Evolutionary conservation across 2,797 vertebrate genomes (phyloP), one percentile per base, ranked within the genome.

Genomic region (Acrossocheilus wenchowensis): DNA sequence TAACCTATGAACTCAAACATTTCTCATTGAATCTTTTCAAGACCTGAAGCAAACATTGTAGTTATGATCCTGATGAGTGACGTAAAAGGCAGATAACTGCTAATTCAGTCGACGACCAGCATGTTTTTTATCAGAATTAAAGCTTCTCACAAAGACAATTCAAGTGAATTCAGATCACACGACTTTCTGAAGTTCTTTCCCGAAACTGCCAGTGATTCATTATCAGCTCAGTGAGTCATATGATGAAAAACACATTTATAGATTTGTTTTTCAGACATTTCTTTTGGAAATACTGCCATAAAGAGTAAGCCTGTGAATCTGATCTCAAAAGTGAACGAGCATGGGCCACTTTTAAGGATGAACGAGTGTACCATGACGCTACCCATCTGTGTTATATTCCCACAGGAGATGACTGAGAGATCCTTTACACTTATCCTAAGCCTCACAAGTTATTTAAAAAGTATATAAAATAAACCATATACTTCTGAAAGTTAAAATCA

Each of bases 271-370:
- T 78, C 0, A 57, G 34, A 3, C 5, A 6, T 45, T 23, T 57
- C 36, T 50, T 36, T 6, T 23, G 17, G 45, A 54, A 57, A 78
- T 21, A 43, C 17, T 73, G 14, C 14, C 15, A 26, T 21, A 71
- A 50, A 71, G 8, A 60, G 54, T 21, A 66, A 81, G 57, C 21
- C 81, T 71, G 81, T 83, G 73, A 87, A 86, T 86, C 80, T 82
- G 83, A 89, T 81, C 52, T 72, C 52, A 68, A 78, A 83, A 50
- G 17, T 77, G 43, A 69, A 79, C 54, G 78, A 83, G 75, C 54
- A 83, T 30, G 17, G 69, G 6, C 11, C 54, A 80, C 78, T 87
- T 87, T 82, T 82, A 68, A 66, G 19, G 8, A 66, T 64, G 73
- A 84, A 83, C 66, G 17, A 87, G 78, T 57, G 54, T 7, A 87